Evolutionary conservation across 2,797 vertebrate species (phyloP).

Genomic region (Enteromius paludinosus): DNA sequence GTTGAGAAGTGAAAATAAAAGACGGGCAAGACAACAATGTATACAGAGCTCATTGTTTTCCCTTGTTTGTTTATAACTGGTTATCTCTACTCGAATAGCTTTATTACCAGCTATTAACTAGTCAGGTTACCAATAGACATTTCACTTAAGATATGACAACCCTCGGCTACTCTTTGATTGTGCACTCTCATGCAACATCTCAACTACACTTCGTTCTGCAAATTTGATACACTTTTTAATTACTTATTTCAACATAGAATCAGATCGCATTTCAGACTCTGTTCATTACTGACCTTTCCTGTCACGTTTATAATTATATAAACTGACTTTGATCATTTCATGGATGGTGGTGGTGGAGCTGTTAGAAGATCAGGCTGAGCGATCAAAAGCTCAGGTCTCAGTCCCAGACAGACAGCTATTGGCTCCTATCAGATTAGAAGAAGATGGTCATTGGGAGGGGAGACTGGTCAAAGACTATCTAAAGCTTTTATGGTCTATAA

Average conservation of each 20-base stretch:
- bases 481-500: conserved; percentile 47
- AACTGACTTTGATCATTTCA: conserved; percentile 27
- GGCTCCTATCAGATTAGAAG: conserved; percentile 36
- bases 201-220: background rate
- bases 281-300: background rate
- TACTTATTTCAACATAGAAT: background rate
- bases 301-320: background rate
- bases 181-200: background rate
- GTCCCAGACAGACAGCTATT: conserved; percentile 29
- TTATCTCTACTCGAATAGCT: background rate
- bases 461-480: conserved; percentile 39
- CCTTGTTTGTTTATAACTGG: background rate
- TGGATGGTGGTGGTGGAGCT: conserved; percentile 9
- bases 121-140: background rate
- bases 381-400: conserved; percentile 43
- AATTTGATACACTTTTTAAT: background rate
- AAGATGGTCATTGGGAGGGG: background rate
- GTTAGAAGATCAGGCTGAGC: conserved; percentile 28
- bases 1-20: background rate
- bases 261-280: background rate
- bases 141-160: background rate
- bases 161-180: background rate
- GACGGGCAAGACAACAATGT: background rate
- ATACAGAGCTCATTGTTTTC: conserved; percentile 10
- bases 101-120: conserved; percentile 17